A percentile compares a stretch with the other conserved stretches of the same genome.
Conservation (phyloP, 2,888 invertebrate species). For the Apamea anceps region DNA sequence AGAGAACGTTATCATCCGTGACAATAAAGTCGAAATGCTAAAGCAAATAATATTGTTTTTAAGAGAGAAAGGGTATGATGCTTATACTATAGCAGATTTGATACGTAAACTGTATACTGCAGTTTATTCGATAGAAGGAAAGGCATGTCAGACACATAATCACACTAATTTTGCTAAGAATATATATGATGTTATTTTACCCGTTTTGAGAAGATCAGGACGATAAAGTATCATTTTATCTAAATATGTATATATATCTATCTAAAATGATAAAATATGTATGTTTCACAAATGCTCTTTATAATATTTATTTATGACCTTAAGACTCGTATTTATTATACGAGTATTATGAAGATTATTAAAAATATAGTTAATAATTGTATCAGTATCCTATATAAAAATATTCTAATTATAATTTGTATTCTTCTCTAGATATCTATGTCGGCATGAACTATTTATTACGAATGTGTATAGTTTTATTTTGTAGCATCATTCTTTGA, state of each 20-base stretch:
- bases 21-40: conserved; percentile 34
- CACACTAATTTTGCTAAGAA: conserved; percentile 21
- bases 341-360: not conserved
- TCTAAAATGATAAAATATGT: not conserved
- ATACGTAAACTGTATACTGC: conserved; percentile 25
- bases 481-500: conserved; percentile 5
- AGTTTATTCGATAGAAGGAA: conserved; percentile 17
- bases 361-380: not conserved
- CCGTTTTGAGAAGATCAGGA: conserved; percentile 39
- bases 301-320: not conserved
- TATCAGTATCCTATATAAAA: not conserved
- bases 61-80: conserved; percentile 36
- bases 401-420: not conserved
- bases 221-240: not conserved
- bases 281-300: conserved; percentile 2
- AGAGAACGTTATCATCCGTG: conserved; percentile 9
- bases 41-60: conserved; percentile 30
- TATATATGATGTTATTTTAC: conserved; percentile 35
- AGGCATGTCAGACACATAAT: conserved; percentile 1
- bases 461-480: not conserved
- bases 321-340: conserved; percentile 13
- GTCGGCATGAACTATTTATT: not conserved
- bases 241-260: not conserved
- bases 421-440: not conserved
- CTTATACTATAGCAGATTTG: conserved; percentile 19